Conservation (phyloP, 2,797 vertebrate genomes). For the Brachyrhaphis roseni region DNA sequence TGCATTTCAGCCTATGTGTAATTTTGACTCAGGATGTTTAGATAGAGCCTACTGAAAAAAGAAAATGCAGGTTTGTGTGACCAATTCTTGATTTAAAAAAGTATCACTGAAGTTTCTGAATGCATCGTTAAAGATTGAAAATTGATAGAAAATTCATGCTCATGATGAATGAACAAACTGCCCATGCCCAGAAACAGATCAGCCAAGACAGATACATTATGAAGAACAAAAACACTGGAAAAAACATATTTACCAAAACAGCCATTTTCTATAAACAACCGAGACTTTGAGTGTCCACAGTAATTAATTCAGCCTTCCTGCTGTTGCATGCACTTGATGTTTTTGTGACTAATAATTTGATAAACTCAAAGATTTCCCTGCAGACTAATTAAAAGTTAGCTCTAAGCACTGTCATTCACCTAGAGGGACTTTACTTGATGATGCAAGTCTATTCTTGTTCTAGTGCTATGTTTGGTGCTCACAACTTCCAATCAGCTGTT, state of each 20-base stretch:
- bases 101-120: not conserved
- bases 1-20: not conserved
- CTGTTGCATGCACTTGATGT: not conserved
- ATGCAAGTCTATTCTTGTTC: slow-evolving; percentile 40
- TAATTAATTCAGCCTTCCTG: not conserved
- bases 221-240: not conserved
- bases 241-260: not conserved
- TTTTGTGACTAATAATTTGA: slow-evolving; percentile 7
- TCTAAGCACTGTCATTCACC: slow-evolving; percentile 7
- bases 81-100: not conserved
- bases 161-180: not conserved
- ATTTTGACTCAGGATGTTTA: not conserved
- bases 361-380: slow-evolving; percentile 54
- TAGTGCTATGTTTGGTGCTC: slow-evolving; percentile 1
- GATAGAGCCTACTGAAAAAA: too few species aligned
- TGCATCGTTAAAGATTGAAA: too few species aligned
- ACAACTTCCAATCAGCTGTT: slow-evolving; percentile 18
- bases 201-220: not conserved
- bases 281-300: not conserved
- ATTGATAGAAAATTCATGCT: not conserved
- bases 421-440: slow-evolving; percentile 25
- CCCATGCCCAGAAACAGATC: not conserved
- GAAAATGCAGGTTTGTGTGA: not conserved
- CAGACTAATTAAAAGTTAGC: slow-evolving; percentile 49
- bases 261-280: not conserved